These are phyloP conservation scores for Melanotaenia boesemani DNA, from an alignment of 2,797 vertebrate genomes.

Conservation along the genomic window DNA sequence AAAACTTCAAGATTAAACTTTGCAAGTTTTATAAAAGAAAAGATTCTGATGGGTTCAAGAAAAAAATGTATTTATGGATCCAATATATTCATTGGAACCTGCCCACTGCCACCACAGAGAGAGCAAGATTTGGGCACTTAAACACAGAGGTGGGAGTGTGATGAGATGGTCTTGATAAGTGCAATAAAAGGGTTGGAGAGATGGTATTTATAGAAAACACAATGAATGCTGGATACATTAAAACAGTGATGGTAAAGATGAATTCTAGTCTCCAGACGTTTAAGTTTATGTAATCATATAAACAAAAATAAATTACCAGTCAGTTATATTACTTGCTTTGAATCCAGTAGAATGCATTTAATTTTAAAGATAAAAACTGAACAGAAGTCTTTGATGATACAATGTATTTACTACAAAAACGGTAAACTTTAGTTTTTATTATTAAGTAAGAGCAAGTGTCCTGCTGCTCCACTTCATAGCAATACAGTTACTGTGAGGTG, in stretches of 20 bases:
- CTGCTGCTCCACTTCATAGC: not conserved
- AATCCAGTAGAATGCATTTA: not conserved
- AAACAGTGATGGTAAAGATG: not conserved
- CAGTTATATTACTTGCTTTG: not conserved
- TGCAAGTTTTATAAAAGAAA: not conserved
- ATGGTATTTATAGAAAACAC: not conserved
- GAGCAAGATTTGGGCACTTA: not conserved
- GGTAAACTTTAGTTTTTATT: not conserved
- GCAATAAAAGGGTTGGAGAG: not conserved
- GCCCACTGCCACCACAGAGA: not conserved
- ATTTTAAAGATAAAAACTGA: not conserved
- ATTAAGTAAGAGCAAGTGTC: not conserved
- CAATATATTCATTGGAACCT: not conserved
- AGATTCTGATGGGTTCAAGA: too few relatives aligned
- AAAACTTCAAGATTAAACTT: not conserved
- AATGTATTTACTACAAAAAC: not conserved
- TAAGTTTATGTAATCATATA: not conserved
- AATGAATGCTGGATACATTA: not conserved
- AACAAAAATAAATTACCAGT: not conserved
- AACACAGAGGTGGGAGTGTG: not conserved
- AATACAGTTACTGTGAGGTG: not conserved
- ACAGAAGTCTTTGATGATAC: not conserved
- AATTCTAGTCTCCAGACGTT: not conserved
- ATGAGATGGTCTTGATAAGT: not conserved
- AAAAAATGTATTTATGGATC: not conserved